A percentile compares a stretch with the other conserved stretches of the same genome.
Evolutionary conservation across 35 echinoderm and acorn worm species (phyloP).

Genomic region (Ophioderma brevispina): DNA sequence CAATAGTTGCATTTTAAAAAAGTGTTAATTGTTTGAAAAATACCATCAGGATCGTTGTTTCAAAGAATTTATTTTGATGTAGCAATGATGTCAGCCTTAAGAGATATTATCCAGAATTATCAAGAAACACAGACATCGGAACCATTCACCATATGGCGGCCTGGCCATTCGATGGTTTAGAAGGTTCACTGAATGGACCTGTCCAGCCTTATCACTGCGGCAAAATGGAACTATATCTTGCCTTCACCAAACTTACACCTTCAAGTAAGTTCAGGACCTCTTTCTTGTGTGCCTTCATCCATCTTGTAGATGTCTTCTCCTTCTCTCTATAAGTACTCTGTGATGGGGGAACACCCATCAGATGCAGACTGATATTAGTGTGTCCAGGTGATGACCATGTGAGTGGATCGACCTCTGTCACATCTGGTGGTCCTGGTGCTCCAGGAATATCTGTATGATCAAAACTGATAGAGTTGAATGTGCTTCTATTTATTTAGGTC

Average conservation of each 20-base stretch:
- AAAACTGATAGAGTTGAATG: no score
- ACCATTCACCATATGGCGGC: slow-evolving; percentile 82
- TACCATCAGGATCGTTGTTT: no score
- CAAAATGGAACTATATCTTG: slow-evolving; percentile 89
- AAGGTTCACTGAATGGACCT: slow-evolving; percentile 84
- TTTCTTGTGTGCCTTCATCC: slow-evolving; percentile 31
- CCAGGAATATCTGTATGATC: slow-evolving; percentile 56
- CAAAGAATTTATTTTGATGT: no score
- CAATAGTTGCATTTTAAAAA: no score
- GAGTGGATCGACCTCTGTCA: slow-evolving; percentile 53
- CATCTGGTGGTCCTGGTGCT: slow-evolving; percentile 61
- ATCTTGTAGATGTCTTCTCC: slow-evolving; percentile 38
- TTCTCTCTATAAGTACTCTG: slow-evolving; percentile 55
- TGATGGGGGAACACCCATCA: no score
- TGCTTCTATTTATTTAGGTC: no score
- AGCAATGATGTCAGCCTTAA: no score
- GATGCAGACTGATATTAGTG: slow-evolving; percentile 60
- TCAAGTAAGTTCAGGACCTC: slow-evolving; percentile 11
- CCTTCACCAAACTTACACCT: slow-evolving; percentile 64
- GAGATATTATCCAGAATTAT: not conserved
- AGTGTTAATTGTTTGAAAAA: no score
- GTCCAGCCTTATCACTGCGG: slow-evolving; percentile 90
- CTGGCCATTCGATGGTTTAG: slow-evolving; percentile 65
- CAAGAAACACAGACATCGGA: no score
- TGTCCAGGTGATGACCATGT: slow-evolving; percentile 53